These are phyloP conservation scores for Donacobius atricapilla DNA, from an alignment of 2,113 vertebrate genomes.

Conservation along the genomic window DNA sequence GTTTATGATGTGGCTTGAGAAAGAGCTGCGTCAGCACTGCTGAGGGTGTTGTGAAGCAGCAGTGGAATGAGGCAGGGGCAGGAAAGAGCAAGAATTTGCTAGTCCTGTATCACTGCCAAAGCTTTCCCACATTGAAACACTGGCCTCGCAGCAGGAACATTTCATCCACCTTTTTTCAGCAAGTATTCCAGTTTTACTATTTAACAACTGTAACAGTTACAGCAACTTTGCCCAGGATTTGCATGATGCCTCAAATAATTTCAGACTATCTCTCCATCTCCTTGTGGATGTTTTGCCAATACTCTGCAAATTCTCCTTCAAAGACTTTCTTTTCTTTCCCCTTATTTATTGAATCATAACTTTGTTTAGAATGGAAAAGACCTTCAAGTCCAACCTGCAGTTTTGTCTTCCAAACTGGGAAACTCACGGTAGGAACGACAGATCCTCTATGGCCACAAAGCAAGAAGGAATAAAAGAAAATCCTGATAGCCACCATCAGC, in stretches of 20 bases:
- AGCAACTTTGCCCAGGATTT: background rate
- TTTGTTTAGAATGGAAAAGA: background rate
- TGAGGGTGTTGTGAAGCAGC: background rate
- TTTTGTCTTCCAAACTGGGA: background rate
- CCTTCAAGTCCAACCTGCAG: background rate
- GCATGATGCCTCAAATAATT: background rate
- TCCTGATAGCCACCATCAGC: background rate
- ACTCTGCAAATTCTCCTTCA: background rate
- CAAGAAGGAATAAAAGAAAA: background rate
- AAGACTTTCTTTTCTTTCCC: background rate
- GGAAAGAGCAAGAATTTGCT: background rate
- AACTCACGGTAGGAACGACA: background rate
- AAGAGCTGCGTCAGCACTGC: background rate
- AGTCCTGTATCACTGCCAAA: background rate
- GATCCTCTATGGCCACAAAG: background rate
- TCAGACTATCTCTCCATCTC: background rate
- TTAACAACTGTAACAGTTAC: background rate
- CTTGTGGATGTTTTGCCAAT: background rate
- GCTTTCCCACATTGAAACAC: background rate
- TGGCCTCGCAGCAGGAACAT: background rate
- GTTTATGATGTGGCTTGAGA: background rate
- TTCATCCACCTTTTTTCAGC: background rate
- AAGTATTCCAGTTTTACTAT: background rate
- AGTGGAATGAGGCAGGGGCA: background rate
- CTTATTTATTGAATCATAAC: background rate